Conservation (phyloP, 2,113 vertebrate species). For the Alligator mississippiensis region DNA sequence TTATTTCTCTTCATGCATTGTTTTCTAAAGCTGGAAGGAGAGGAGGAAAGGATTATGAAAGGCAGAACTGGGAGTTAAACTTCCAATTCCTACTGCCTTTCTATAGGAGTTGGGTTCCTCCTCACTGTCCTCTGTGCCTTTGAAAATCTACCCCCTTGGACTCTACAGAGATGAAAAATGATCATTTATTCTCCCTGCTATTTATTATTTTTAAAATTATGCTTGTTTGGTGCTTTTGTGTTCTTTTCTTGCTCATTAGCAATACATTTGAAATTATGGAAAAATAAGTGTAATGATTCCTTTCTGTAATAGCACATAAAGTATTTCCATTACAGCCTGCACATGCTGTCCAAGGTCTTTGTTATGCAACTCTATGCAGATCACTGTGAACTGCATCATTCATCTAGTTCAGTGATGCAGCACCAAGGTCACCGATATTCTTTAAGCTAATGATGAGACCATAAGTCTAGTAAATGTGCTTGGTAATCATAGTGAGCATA, state of each 20-base stretch:
- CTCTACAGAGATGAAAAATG: neutral
- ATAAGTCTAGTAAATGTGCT: slow-evolving; percentile 60
- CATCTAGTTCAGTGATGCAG: slow-evolving; percentile 42
- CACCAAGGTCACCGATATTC: slow-evolving; percentile 46
- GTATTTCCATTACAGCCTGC: neutral
- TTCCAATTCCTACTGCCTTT: neutral
- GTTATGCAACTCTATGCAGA: slow-evolving; percentile 51
- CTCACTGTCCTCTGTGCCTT: neutral
- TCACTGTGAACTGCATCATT: slow-evolving; percentile 19
- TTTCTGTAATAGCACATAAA: neutral
- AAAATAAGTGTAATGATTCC: neutral
- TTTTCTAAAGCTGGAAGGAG: neutral
- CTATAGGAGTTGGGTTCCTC: neutral
- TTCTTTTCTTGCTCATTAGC: neutral
- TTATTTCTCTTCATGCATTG: neutral
- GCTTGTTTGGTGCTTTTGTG: neutral
- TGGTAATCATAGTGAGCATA: slow-evolving; percentile 46
- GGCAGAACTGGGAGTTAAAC: neutral
- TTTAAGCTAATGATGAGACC: slow-evolving; percentile 28
- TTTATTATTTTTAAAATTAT: neutral
- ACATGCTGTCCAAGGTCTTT: neutral
- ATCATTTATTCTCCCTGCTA: rapidly evolving
- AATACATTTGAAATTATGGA: neutral
- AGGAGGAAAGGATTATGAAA: neutral
- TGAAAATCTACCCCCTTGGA: neutral